Evolutionary conservation across 2,888 invertebrate species (phyloP).

Genomic region (Thyatira batis): DNA sequence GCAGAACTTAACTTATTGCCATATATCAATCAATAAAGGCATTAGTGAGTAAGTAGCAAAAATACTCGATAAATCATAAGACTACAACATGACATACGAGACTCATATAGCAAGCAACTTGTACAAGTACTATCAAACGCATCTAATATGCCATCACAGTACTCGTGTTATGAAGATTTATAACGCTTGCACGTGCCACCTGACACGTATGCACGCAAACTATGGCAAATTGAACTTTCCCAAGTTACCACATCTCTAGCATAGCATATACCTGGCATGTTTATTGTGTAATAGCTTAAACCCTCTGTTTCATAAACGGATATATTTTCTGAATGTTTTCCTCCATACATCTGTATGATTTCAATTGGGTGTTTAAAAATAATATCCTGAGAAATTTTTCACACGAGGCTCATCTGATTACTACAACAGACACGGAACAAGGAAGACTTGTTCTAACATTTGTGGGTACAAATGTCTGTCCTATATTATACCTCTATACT

Average conservation of each 20-base stretch:
- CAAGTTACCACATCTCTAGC: conserved; percentile 2
- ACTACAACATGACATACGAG: background rate
- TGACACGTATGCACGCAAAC: background rate
- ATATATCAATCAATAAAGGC: background rate
- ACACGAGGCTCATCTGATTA: too few relatives aligned
- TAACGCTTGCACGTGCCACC: background rate
- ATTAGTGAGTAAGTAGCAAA: too few relatives aligned
- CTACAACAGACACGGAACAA: too few relatives aligned
- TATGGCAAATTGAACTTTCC: conserved; percentile 2
- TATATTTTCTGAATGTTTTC: too few relatives aligned
- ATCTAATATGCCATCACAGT: background rate
- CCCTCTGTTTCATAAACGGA: background rate
- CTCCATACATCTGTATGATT: too few relatives aligned
- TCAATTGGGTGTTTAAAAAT: too few relatives aligned
- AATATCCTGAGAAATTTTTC: too few relatives aligned
- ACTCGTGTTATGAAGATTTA: background rate
- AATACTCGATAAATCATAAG: too few relatives aligned
- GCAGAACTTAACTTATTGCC: too few relatives aligned
- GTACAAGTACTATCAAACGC: background rate
- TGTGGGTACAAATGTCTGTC: too few relatives aligned
- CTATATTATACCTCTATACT: too few relatives aligned
- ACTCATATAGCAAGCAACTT: background rate
- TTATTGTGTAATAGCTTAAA: background rate
- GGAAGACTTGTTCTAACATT: too few relatives aligned
- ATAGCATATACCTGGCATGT: background rate